Conservation (phyloP, 1,140 invertebrate genomes). For the Magallana gigas region DNA sequence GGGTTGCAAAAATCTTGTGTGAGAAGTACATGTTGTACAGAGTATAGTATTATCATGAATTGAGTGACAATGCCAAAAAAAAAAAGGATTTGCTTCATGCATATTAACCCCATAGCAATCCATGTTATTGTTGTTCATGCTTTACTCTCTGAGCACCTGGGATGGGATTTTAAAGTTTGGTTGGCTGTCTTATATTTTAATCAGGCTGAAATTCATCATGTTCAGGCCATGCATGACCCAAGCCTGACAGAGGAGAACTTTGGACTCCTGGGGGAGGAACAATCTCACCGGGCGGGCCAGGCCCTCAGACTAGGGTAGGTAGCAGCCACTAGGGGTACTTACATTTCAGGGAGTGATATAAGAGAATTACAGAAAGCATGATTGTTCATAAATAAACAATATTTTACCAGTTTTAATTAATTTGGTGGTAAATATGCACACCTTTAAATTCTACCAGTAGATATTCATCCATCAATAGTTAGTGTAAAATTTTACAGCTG, state of each 20-base stretch:
- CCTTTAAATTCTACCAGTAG: too few species aligned
- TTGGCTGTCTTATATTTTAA: slow-evolving; percentile 60
- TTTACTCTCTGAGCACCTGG: slow-evolving; percentile 45
- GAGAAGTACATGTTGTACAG: too few species aligned
- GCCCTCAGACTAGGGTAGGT: slow-evolving; percentile 95
- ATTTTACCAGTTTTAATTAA: too few species aligned
- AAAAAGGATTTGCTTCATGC: background rate
- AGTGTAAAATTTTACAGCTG: too few species aligned
- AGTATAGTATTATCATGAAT: too few species aligned
- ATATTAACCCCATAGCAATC: background rate
- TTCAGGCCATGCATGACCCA: slow-evolving; percentile 78
- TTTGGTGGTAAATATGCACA: too few species aligned
- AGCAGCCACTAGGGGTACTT: background rate
- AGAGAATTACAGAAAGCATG: too few species aligned
- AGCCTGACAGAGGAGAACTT: slow-evolving; percentile 93
- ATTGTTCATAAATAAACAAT: too few species aligned
- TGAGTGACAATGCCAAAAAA: background rate
- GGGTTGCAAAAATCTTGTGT: too few species aligned
- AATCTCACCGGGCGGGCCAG: slow-evolving; percentile 92
- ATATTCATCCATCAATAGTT: too few species aligned
- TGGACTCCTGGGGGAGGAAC: slow-evolving; percentile 94
- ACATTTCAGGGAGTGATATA: too few species aligned
- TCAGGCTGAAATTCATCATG: slow-evolving; percentile 77
- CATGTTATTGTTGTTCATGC: slow-evolving; percentile 28
- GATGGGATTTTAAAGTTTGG: slow-evolving; percentile 54